A percentile compares a stretch with the other conserved stretches of the same genome.
These are phyloP conservation scores for Myotis lucifugus DNA, from an alignment of 2,113 vertebrate species.

Conservation along the genomic window DNA sequence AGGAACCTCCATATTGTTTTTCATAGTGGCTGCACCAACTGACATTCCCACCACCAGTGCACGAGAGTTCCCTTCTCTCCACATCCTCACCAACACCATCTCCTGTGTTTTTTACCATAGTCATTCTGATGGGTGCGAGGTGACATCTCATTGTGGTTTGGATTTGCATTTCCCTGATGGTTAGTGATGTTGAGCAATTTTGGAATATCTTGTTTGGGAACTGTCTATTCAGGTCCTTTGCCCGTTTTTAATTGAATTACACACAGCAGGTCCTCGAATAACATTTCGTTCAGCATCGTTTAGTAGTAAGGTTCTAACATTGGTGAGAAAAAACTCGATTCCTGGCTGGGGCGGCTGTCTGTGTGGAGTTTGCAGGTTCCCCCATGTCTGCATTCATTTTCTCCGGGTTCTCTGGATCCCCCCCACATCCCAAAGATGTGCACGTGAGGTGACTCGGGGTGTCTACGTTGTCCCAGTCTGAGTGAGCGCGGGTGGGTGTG, in stretches of 20 bases:
- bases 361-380: background rate
- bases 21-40: background rate
- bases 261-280: background rate
- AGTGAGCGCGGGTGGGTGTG: background rate
- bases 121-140: background rate
- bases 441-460: background rate
- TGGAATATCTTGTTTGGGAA: background rate
- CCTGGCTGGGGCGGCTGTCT: background rate
- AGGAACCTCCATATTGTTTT: background rate
- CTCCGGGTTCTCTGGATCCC: background rate
- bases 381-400: background rate
- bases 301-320: background rate
- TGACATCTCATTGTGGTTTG: background rate
- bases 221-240: background rate
- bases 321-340: too few species aligned
- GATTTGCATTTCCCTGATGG: background rate
- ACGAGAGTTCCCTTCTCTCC: background rate
- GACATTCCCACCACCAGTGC: background rate
- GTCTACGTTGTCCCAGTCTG: background rate
- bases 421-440: background rate
- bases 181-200: background rate
- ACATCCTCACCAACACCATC: background rate
- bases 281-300: background rate
- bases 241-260: background rate
- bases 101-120: background rate